Percentiles rank a stretch among this genome's conserved stretches.
Evolutionary conservation across 2,888 invertebrate species (phyloP).

Genomic region (Odontothrips loti): DNA sequence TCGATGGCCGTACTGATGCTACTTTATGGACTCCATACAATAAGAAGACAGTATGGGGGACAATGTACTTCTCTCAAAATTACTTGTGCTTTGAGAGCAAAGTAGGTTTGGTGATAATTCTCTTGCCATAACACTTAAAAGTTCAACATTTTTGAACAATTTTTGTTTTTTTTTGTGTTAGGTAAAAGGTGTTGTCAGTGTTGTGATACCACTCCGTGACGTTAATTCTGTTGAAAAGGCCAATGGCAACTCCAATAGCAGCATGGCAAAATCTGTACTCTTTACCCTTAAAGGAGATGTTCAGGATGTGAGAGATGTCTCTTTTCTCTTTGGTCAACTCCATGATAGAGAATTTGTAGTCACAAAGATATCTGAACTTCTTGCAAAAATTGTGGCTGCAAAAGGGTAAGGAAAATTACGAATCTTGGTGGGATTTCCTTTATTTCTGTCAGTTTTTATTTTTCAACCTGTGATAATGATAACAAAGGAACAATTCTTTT

Average conservation of each 20-base stretch:
- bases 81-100: slow-evolving; percentile 95
- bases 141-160: neutral
- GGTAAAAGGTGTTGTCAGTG: slow-evolving; percentile 73
- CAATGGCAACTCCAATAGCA: slow-evolving; percentile 45
- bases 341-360: slow-evolving; percentile 83
- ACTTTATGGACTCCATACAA: slow-evolving; percentile 93
- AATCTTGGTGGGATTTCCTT: slow-evolving; percentile 30
- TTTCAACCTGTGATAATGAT: neutral
- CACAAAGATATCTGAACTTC: slow-evolving; percentile 81
- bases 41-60: slow-evolving; percentile 81
- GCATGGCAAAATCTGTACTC: neutral
- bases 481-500: slow-evolving; percentile 8
- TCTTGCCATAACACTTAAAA: neutral
- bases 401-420: slow-evolving; percentile 32
- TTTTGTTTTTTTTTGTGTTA: slow-evolving; percentile 43
- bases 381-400: slow-evolving; percentile 57
- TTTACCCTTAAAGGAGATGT: neutral
- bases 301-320: slow-evolving; percentile 41
- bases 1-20: slow-evolving; percentile 91
- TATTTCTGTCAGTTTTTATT: slow-evolving; percentile 30
- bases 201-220: slow-evolving; percentile 85
- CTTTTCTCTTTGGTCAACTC: slow-evolving; percentile 85
- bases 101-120: slow-evolving; percentile 53
- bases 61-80: slow-evolving; percentile 86
- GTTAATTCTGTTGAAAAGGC: slow-evolving; percentile 74